Evolutionary conservation across 2,113 vertebrate genomes (phyloP).

Genomic region (Gobius niger): DNA sequence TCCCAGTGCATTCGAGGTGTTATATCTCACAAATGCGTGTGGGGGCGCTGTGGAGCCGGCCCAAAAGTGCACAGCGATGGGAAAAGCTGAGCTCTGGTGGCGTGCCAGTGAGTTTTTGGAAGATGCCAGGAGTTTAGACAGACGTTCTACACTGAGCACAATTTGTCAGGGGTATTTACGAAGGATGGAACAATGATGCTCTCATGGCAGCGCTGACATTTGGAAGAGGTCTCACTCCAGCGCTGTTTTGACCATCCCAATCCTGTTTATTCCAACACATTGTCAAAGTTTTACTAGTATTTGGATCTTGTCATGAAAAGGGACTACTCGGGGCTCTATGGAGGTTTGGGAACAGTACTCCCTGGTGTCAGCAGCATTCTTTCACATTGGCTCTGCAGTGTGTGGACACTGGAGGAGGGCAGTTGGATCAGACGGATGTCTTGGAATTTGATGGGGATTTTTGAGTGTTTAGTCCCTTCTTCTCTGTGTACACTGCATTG

Average conservation of each 20-base stretch:
- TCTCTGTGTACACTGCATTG: constrained; percentile 14
- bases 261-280: constrained; percentile 48
- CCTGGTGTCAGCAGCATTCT: constrained; percentile 66
- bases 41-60: neutral
- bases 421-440: constrained; percentile 52
- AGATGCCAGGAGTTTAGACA: constrained; percentile 45
- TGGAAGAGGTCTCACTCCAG: constrained; percentile 44
- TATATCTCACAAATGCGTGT: neutral
- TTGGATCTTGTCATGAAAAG: constrained; percentile 28
- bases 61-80: constrained; percentile 24
- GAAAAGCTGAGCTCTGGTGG: constrained; percentile 44
- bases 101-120: constrained; percentile 39
- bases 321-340: neutral
- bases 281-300: constrained; percentile 30
- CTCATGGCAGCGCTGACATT: constrained; percentile 25
- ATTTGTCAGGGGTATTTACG: constrained; percentile 53
- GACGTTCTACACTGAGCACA: constrained; percentile 47
- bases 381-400: constrained; percentile 69
- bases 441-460: constrained; percentile 66
- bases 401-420: constrained; percentile 51
- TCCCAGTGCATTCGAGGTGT: neutral
- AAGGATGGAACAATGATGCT: constrained; percentile 36
- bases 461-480: constrained; percentile 28
- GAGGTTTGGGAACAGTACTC: constrained; percentile 48
- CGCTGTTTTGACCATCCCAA: constrained; percentile 19